Evolutionary conservation across 2,888 invertebrate species (phyloP).

Genomic region (Acleris sparsana): DNA sequence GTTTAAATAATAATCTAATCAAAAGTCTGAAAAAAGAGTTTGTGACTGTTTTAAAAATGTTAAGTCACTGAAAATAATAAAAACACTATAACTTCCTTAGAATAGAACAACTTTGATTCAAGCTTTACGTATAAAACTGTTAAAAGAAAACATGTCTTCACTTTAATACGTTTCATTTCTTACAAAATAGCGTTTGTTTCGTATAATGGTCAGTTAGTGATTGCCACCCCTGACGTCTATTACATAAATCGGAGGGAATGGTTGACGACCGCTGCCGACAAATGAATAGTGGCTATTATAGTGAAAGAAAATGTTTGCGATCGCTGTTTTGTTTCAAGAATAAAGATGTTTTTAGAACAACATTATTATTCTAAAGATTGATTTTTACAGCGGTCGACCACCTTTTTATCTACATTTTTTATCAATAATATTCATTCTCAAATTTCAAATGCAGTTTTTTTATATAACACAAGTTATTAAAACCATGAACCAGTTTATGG

Average conservation of each 20-base stretch:
- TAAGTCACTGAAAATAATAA: no score
- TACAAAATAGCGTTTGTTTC: conserved; percentile 48
- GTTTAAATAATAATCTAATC: no score
- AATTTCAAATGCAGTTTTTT: no score
- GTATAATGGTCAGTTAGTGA: conserved; percentile 54
- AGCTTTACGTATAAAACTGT: not conserved
- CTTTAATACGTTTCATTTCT: conserved; percentile 20
- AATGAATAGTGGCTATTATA: conserved; percentile 52
- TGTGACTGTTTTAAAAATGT: no score
- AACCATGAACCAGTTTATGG: no score
- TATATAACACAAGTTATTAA: no score
- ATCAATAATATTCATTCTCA: no score
- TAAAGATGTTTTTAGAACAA: conserved; percentile 23
- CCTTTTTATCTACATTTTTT: no score
- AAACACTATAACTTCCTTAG: no score
- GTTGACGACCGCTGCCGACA: conserved; percentile 56
- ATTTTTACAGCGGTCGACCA: no score
- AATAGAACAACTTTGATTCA: no score
- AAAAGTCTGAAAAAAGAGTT: no score
- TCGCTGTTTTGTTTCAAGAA: conserved; percentile 21
- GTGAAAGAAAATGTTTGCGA: conserved; percentile 38
- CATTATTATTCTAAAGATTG: conserved; percentile 17
- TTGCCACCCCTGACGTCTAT: conserved; percentile 60
- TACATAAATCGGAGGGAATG: conserved; percentile 60
- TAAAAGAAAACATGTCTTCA: conserved; percentile 43